Base-by-base conservation (phyloP, 1,140 invertebrate genomes). In the Pinna nobilis region DNA sequence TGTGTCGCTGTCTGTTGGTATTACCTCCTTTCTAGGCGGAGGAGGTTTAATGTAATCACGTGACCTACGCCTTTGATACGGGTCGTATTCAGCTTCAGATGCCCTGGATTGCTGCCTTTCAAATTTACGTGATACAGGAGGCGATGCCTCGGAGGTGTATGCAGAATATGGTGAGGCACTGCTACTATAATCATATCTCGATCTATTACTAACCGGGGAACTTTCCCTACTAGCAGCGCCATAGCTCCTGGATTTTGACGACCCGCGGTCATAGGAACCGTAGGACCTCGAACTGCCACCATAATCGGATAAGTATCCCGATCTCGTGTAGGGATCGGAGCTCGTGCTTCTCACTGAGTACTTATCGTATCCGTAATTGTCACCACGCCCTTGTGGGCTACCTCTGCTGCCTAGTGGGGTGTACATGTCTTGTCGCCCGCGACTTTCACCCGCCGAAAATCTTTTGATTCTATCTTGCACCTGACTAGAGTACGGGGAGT, bases 301-400 rank as follows among this genome's bases (percentile, higher is more conserved):
- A 76, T 84, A 85, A 70, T 87, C 86, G 9, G 86, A 87, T 66
- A 86, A 79, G 76, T 87, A 87, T 25, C 86, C 84, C 37, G 84
- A 84, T 50, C 76, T 78, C 37, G 76, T 81, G 61, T 84, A 82
- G 15, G 80, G 77, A 61, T 85, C 82, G 23, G 82, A 81, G n/a
- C 70, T 63, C n/a, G 65, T 70, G 75, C 77, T 82, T 39, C 78
- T 66, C 7, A 77, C 74, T 6, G 84, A 83, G 73, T 82, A 82
- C 70, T 83, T 79, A 68, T 84, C 83, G 35, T 70, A 61, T 33
- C 66, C 73, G 23, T 66, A 64, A 32, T 51, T 30, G 6, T 33
- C 39, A 57, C 60, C 60, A 32, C 66, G 61, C 50, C 68, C 76
- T 7, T 69, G 28, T 7, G 74, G 71, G 51, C 64, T 80, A n/a